Evolutionary conservation across 2,113 vertebrate genomes (phyloP), one percentile per base, ranked within the genome.

Genomic region (Fregata magnificens): DNA sequence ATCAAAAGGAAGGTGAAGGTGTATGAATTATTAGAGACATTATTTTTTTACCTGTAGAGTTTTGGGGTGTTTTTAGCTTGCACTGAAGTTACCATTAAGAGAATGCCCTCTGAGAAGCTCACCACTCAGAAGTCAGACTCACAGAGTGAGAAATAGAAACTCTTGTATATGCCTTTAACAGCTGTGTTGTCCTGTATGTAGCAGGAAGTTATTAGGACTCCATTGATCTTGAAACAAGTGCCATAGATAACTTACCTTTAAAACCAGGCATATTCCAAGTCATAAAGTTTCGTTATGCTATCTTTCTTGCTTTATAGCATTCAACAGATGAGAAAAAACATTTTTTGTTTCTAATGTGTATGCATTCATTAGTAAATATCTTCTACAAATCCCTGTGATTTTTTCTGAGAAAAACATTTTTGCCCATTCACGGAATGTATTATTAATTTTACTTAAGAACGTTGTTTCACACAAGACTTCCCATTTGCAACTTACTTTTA

Each of bases 401-500:
- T 79, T 94, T 97, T 95, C 78, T 71, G 69, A 84, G 82, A 25
- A 93, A 97, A 94, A 83, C 50, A 86, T 38, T 70, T 84, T 81
- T 84, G 84, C 59, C 71, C 73, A 53, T 95, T 97, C 77, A 78
- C 86, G 96, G 93, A 95, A 49, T 79, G 93, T 87, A 94, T 73
- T 92, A 88, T 84, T 91, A 73, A 95, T 96, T 95, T 95, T 87
- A 78, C 52, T 95, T 92, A 76, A 92, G 78, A 93, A 95, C 77
- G 97, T 76, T 81, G 96, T 97, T 97, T 98, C 94, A 95, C 90
- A 91, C 56, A 88, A 98, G 96, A 93, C 94, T 94, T 97, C 85
- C 92, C 69, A 93, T 97, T 96, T 96, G 71, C 88, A 97, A 93
- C 65, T 97, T 95, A 78, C 82, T 96, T 95, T 97, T 97, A 97